Conservation (phyloP, 2,797 vertebrate species). For the Parambassis ranga region DNA sequence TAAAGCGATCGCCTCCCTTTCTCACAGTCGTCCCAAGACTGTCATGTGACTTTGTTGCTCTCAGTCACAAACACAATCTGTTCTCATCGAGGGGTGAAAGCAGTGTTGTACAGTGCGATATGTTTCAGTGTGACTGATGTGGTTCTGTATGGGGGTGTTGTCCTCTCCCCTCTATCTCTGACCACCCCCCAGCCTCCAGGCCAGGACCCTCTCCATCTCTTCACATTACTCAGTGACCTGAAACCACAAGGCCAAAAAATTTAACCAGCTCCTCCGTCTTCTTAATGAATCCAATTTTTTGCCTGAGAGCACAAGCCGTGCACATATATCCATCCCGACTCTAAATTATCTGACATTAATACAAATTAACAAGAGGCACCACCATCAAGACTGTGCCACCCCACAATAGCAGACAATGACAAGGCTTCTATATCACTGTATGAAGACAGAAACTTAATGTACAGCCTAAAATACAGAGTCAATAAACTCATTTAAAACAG, state of each 20-base stretch:
- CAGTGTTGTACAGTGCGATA: constrained; percentile 44
- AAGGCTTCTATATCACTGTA: constrained; percentile 63
- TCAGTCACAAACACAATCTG: constrained; percentile 39
- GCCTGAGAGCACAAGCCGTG: constrained; percentile 77
- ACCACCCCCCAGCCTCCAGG: constrained; percentile 51
- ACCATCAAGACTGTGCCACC: constrained; percentile 52
- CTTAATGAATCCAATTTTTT: constrained; percentile 86
- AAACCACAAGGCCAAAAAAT: constrained; percentile 75
- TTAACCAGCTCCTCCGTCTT: constrained; percentile 78
- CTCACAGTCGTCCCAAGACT: constrained; percentile 20
- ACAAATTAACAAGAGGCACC: constrained; percentile 79
- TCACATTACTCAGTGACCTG: constrained; percentile 81
- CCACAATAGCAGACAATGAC: constrained; percentile 50
- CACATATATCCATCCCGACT: constrained; percentile 72
- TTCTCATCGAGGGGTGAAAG: constrained; percentile 30
- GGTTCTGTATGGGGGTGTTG: constrained; percentile 52
- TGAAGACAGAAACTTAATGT: constrained; percentile 57
- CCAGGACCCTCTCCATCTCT: constrained; percentile 73
- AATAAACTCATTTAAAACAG: constrained; percentile 69
- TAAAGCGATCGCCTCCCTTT: constrained; percentile 9
- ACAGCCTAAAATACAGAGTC: constrained; percentile 51
- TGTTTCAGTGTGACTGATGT: constrained; percentile 70
- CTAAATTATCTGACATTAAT: constrained; percentile 83
- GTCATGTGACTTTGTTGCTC: constrained; percentile 45
- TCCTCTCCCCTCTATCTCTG: constrained; percentile 56